Evolutionary conservation across 2,888 invertebrate species (phyloP), one percentile per base, ranked within the genome.

Genomic region (Notodonta ziczac): DNA sequence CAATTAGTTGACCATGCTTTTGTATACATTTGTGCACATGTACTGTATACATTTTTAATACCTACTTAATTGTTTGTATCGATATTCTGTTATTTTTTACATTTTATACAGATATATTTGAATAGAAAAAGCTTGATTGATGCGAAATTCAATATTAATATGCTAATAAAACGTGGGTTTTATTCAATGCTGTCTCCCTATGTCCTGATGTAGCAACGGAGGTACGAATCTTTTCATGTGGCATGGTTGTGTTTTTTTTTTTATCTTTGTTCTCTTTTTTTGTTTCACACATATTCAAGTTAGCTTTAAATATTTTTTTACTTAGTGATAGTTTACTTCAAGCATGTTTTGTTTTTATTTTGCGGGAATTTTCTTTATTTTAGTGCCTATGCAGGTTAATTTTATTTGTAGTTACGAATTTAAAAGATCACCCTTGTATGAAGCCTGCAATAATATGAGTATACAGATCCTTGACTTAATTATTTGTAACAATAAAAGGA

Each of bases 201-300:
- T 74, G 67, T 60, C 67, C 65, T 63, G 62, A 72, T 59, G 56
- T 67, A 69, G 70, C 51, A 54, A 24, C 14, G 44, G 76, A 88
- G 86, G 87, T 87, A 87, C 82, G 85, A 65, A 73, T 56, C 68
- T 62, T 77, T 72, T 63, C 56, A 73, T 78, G 79, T 83, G 77
- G 88, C 89, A 89, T 89, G 89, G 72, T 78, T 86, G 84, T 88
- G 82, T 69, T 69, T 57, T 54, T 71, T 69, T 74, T 68, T 64
- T 63, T 57, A 62, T 67, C 65, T 40, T 69, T 70, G 62, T 69
- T 70, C 70, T 66, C 67, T 76, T 69, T 69, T 62, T 69, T 73
- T 71, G 67, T 66, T 72, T 76, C 87, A 90, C 90, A 90, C 88
- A 89, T 88, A 85, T 86, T 82, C 88, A 87, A 85, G 77, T 87